Base-by-base conservation (phyloP, 1,140 invertebrate species). In the Saxidomus purpurata region DNA sequence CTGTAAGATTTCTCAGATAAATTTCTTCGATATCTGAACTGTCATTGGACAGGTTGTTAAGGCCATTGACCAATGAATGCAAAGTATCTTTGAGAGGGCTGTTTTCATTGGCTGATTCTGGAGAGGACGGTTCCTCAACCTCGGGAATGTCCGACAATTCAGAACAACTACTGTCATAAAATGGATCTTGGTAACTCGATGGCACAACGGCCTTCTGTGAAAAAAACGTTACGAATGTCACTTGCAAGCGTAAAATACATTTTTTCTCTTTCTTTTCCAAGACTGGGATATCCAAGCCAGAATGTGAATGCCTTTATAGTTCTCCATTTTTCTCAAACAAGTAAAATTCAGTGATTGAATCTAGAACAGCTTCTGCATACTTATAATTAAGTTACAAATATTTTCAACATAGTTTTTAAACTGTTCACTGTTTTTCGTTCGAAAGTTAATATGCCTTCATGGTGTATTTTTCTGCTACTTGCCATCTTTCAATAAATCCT, bases 91-190 rank as follows among this genome's bases (percentile, higher is more conserved):
- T 90, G 69, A 87, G 77, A 90, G 87, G 88, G 71, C 89, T 82
- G 59, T 88, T 92, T 76, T 91, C 90, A 92, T 91, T 92, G 91
- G 92, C 71, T 43, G 92, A 90, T 69, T 93, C 91, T 83, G 94
- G 93, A 49, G 83, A 88, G 77, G 86, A 88, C 0, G 74, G 71
- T 74, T 96, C 96, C 67, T 95, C 95, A 87, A 96, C 96, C 91
- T 96, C 96, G 49, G 95, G 95, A 91, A 96, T 96, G 91, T 96
- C 96, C 40, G 96, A 96, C 22, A 96, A 93, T 91, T 96, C 96
- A 22, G 95, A 95, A 63, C 94, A 93, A 88, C 95, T 94, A 85
- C 96, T 94, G 89, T 84, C 79, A 76, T 97, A 90, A 98, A 97
- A 28, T 90, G 91, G 61, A 93, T 93, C 69, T 84, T 90, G 69